A percentile compares a stretch with the other conserved stretches of the same genome.
Conservation (phyloP, 1,140 invertebrate genomes). For the Contarinia nasturtii region DNA sequence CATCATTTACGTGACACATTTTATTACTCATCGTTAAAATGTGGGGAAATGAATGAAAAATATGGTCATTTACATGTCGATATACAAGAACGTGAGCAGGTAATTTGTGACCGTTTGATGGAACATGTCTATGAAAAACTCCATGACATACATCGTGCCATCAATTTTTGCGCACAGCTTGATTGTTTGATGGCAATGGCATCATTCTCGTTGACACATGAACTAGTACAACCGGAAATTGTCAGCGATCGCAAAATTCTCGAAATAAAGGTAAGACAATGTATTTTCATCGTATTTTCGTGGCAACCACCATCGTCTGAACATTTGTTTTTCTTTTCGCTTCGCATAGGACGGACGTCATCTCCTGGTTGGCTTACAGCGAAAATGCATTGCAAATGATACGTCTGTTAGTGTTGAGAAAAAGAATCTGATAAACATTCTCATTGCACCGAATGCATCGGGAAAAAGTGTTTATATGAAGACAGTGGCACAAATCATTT, state of each 20-base stretch:
- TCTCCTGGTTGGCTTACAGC: constrained; percentile 42
- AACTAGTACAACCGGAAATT: constrained; percentile 41
- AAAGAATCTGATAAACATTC: constrained; percentile 37
- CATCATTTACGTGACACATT: constrained; percentile 30
- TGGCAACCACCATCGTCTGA: too few relatives aligned
- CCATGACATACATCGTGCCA: constrained; percentile 29
- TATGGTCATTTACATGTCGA: constrained; percentile 43
- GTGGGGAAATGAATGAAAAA: constrained; percentile 39
- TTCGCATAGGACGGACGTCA: constrained; percentile 46
- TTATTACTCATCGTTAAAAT: constrained; percentile 42
- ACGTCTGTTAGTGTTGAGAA: constrained; percentile 30
- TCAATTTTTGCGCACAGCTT: constrained; percentile 36
- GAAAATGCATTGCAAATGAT: constrained; percentile 43
- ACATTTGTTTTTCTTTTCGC: constrained; percentile 5
- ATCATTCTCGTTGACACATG: constrained; percentile 35
- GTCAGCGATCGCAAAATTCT: constrained; percentile 17
- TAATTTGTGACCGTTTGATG: constrained; percentile 39
- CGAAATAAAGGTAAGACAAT: too few relatives aligned
- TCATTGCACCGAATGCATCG: constrained; percentile 71
- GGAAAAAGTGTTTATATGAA: constrained; percentile 76
- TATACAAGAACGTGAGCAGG: constrained; percentile 42
- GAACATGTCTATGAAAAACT: constrained; percentile 34
- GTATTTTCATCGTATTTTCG: too few relatives aligned
- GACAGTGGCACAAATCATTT: constrained; percentile 50
- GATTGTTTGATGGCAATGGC: constrained; percentile 49